These are phyloP conservation scores for Argopecten irradians DNA, from an alignment of 1,140 invertebrate genomes.

Conservation along the genomic window DNA sequence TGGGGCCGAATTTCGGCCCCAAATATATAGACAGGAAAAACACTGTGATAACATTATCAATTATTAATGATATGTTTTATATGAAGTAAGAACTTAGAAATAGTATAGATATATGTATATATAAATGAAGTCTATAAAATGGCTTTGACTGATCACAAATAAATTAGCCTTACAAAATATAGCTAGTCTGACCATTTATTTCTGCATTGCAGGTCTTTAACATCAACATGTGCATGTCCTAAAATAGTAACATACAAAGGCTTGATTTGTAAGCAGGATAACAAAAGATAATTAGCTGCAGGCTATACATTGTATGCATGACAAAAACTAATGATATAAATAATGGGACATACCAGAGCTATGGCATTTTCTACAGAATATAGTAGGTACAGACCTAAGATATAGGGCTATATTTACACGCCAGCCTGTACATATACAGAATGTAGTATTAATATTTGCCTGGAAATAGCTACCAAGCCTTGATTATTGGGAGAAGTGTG, in stretches of 20 bases:
- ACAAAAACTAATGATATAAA: neutral
- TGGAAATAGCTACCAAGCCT: neutral
- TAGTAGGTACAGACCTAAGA: neutral
- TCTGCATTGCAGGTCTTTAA: no score
- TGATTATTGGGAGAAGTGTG: slow-evolving; percentile 4
- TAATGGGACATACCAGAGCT: neutral
- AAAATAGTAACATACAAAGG: neutral
- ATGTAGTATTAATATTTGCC: neutral
- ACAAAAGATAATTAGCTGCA: neutral
- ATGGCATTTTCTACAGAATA: neutral
- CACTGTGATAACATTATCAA: no score
- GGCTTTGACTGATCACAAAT: no score
- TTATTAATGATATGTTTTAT: no score
- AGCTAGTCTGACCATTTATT: no score
- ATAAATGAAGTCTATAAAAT: no score
- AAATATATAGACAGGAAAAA: no score
- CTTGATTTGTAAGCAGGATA: neutral
- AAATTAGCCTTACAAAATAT: no score
- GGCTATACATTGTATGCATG: slow-evolving; percentile 10
- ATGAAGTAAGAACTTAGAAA: no score
- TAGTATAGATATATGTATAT: no score
- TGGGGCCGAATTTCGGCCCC: no score
- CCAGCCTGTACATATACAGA: neutral
- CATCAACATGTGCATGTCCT: no score
- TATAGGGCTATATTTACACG: neutral